Conservation (phyloP, 1,140 invertebrate genomes). For the Berghia stephanieae region DNA sequence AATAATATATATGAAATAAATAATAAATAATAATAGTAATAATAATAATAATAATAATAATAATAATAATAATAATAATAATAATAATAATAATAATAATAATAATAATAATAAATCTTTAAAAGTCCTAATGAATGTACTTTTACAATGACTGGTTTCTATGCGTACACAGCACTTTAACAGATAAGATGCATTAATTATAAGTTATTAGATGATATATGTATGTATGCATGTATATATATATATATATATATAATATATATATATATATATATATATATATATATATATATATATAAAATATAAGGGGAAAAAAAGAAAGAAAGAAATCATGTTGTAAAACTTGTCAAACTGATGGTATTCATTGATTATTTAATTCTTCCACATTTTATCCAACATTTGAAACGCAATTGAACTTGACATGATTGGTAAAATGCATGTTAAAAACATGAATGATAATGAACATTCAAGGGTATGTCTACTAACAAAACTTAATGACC, state of each 20-base stretch:
- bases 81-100: too few relatives aligned
- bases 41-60: too few relatives aligned
- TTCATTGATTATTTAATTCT: too few relatives aligned
- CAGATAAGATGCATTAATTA: neutral
- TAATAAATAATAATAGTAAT: too few relatives aligned
- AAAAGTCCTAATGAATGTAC: neutral
- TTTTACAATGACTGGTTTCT: conserved; percentile 9
- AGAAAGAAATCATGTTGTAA: neutral
- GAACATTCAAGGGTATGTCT: neutral
- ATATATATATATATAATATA: conserved; percentile 30
- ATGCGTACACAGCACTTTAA: conserved; percentile 12
- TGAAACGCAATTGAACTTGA: neutral
- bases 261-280: too few relatives aligned
- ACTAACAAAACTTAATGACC: neutral
- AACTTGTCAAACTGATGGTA: neutral
- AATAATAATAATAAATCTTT: too few relatives aligned
- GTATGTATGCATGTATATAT: conserved; percentile 15
- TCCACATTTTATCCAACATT: too few relatives aligned
- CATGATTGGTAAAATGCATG: neutral
- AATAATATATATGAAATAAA: too few relatives aligned
- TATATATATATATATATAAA: conserved; percentile 33
- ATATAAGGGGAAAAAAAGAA: neutral
- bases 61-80: too few relatives aligned
- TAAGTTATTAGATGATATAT: conserved; percentile 9
- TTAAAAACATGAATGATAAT: neutral